Base-by-base conservation (phyloP, 2,797 vertebrate genomes). In the Mareca penelope region DNA sequence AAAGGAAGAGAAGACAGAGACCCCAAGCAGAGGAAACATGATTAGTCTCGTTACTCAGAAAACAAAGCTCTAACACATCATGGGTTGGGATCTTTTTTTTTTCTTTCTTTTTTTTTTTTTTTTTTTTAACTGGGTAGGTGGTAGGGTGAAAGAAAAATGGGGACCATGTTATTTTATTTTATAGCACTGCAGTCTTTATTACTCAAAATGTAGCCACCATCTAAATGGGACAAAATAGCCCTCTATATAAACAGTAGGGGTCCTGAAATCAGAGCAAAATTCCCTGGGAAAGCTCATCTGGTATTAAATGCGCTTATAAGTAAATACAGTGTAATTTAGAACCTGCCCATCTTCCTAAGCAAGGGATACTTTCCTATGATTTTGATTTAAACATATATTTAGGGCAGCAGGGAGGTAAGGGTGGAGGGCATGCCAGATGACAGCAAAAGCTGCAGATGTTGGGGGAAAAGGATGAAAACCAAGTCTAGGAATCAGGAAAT, bases 1-100 rank as follows among this genome's bases (percentile, higher is more conserved):
- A 91, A 94, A 95, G 33, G 95, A 96, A 92, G 95, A 96, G 56
- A 94, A 96, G 93, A 93, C 31, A 90, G 94, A 97, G 35, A 89
- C 40, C 46, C 46, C 93, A 70, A 95, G 90, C 90, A 84, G 64
- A 69, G 94, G 94, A 86, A 95, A 96, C 64, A 92, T 85, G 92
- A 96, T 97, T 90, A 93, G 90, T 82, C 83, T 98, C 1, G 96
- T 97, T 81, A 95, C 92, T 70, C 98, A 97, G 94, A 98, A 98
- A 93, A 97, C 98, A 85, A 98, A 97, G 39, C 95, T 98, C 71
- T 98, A 96, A 97, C 79, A 55, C 57, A 76, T 50, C 44, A 46
- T 85, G 89, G 59, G 40, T 31, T 88, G 70, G 68, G 39, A 19
- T 81, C 14, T 50, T 61, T 15, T 46, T 17, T 44, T 19, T 46